Conservation (phyloP, 1,140 invertebrate genomes). For the Temnothorax curvispinosus region DNA sequence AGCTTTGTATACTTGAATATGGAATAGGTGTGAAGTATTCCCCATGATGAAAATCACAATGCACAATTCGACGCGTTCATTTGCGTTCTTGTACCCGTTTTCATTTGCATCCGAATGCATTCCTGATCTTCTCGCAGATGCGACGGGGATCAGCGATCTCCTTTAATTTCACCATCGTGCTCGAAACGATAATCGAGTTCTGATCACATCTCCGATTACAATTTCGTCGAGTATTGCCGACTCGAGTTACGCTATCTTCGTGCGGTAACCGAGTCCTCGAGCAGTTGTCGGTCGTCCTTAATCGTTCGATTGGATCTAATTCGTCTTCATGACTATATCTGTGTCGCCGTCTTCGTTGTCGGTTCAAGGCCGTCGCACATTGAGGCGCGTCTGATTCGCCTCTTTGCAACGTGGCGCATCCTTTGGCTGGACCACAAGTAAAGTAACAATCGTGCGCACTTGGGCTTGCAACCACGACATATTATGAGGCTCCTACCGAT, state of each 20-base stretch:
- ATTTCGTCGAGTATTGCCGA: slow-evolving; percentile 31
- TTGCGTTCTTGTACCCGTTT: neutral
- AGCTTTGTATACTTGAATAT: neutral
- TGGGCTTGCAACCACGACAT: neutral
- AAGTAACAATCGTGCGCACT: slow-evolving; percentile 11
- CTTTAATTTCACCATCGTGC: slow-evolving; percentile 45
- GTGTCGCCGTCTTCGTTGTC: slow-evolving; percentile 61
- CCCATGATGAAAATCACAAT: neutral
- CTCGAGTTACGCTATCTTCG: slow-evolving; percentile 48
- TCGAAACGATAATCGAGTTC: slow-evolving; percentile 41
- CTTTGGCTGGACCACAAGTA: slow-evolving; percentile 33
- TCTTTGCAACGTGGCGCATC: slow-evolving; percentile 44
- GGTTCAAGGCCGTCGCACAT: slow-evolving; percentile 66
- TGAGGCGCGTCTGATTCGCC: slow-evolving; percentile 31
- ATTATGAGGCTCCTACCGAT: slow-evolving; percentile 43
- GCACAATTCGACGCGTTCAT: slow-evolving; percentile 6
- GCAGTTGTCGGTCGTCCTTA: slow-evolving; percentile 64
- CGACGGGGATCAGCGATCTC: slow-evolving; percentile 29
- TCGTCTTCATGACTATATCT: slow-evolving; percentile 69
- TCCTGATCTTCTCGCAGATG: neutral
- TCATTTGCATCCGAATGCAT: slow-evolving; percentile 47
- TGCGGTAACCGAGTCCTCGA: slow-evolving; percentile 67
- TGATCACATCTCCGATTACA: slow-evolving; percentile 50
- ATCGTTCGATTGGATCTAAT: slow-evolving; percentile 75
- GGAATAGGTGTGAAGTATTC: slow-evolving; percentile 18